Evolutionary conservation across 2,113 vertebrate genomes (phyloP).

Genomic region (Megaceryle torquata): DNA sequence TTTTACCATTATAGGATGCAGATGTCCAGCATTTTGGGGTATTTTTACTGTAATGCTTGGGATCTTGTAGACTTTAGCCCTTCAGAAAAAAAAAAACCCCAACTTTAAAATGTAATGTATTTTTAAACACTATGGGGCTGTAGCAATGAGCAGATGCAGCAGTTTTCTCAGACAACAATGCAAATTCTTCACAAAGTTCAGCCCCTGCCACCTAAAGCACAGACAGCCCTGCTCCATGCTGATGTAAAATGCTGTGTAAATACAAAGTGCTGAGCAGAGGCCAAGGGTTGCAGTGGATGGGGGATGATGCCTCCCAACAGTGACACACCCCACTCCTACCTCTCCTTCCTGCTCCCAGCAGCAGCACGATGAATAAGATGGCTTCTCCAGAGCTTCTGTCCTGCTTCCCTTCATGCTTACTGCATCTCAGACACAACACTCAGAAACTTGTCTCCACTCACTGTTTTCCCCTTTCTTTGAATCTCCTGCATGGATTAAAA

Average conservation of each 20-base stretch:
- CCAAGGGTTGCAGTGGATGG: neutral
- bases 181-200: neutral
- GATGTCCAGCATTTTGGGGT: neutral
- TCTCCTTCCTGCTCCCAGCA: neutral
- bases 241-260: neutral
- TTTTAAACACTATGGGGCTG: neutral
- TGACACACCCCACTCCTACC: neutral
- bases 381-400: neutral
- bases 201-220: neutral
- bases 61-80: neutral
- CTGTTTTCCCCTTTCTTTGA: neutral
- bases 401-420: neutral
- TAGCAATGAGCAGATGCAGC: rapidly evolving
- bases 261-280: neutral
- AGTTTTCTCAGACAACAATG: neutral
- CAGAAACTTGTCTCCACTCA: neutral
- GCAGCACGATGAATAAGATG: neutral
- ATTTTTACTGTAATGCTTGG: neutral
- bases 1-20: neutral
- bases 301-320: neutral
- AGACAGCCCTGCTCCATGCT: neutral
- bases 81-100: neutral
- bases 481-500: neutral
- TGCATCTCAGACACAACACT: neutral
- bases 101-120: neutral